Percentiles rank a stretch among this genome's conserved stretches.
Conservation (phyloP, 1,140 invertebrate genomes). For the Archegozetes longisetosus region DNA sequence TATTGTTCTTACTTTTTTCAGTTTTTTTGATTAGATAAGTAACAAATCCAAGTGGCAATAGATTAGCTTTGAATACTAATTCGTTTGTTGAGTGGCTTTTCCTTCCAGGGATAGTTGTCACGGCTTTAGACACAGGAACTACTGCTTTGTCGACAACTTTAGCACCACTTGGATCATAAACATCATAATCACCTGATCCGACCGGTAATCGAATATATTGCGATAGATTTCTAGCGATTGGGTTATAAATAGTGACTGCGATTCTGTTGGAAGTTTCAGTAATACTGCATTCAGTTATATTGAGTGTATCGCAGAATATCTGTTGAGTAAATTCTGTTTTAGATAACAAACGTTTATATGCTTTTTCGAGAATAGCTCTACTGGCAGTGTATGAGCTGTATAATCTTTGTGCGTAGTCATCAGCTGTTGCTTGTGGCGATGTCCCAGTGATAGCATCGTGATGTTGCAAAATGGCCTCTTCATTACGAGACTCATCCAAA, state of each 20-base stretch:
- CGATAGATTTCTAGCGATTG: constrained; percentile 42
- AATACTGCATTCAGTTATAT: constrained; percentile 34
- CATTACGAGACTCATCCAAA: not conserved
- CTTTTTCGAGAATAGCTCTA: constrained; percentile 32
- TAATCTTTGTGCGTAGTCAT: constrained; percentile 57
- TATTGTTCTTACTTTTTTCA: not conserved
- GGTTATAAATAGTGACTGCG: constrained; percentile 60
- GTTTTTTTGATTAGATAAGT: constrained; percentile 26
- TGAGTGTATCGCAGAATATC: constrained; percentile 43
- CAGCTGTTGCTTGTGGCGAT: constrained; percentile 68
- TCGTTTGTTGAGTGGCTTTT: constrained; percentile 27
- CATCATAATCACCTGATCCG: constrained; percentile 37
- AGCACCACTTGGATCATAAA: constrained; percentile 40
- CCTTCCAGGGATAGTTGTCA: constrained; percentile 27
- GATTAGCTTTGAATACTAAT: constrained; percentile 27
- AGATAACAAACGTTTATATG: constrained; percentile 37
- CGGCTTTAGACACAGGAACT: constrained; percentile 22
- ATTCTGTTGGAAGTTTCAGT: constrained; percentile 45
- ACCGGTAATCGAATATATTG: constrained; percentile 56
- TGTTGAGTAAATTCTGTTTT: constrained; percentile 12
- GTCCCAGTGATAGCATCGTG: constrained; percentile 67
- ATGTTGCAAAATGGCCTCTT: constrained; percentile 59
- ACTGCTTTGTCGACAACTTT: constrained; percentile 25
- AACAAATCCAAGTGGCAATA: constrained; percentile 33
- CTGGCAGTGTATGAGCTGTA: not conserved